Conservation (phyloP, 2,888 invertebrate genomes). For the Scaptomyza parva region DNA sequence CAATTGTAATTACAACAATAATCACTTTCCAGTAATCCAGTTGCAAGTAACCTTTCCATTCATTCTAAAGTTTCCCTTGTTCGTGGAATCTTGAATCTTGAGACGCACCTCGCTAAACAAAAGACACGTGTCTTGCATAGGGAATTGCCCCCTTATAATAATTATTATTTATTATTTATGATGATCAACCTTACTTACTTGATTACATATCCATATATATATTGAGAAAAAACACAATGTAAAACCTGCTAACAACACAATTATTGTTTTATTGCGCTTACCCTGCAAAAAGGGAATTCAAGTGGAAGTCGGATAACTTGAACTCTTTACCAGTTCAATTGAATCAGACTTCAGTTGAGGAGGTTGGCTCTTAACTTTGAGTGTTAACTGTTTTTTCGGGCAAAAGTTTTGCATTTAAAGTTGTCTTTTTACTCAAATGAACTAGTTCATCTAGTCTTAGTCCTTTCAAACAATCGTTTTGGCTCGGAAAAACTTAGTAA, state of each 20-base stretch:
- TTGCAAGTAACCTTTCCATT: neutral
- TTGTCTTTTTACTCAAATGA: too few species aligned
- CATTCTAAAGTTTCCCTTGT: constrained; percentile 1
- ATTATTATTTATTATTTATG: constrained; percentile 17
- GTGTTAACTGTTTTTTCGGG: too few species aligned
- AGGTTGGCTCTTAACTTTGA: too few species aligned
- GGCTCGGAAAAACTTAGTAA: too few species aligned
- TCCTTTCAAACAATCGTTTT: too few species aligned
- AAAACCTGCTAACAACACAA: constrained; percentile 1
- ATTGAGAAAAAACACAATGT: constrained; percentile 29
- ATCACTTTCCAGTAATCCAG: constrained; percentile 8
- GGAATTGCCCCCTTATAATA: constrained; percentile 36
- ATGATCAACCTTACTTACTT: constrained; percentile 10
- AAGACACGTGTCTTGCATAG: constrained; percentile 41
- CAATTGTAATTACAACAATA: constrained; percentile 8
- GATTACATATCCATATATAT: too few species aligned
- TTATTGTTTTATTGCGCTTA: neutral
- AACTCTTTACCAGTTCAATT: too few species aligned
- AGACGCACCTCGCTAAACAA: neutral
- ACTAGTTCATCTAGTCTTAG: too few species aligned
- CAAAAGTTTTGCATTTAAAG: too few species aligned
- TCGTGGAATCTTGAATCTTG: constrained; percentile 4
- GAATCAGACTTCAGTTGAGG: too few species aligned
- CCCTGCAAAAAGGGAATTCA: neutral
- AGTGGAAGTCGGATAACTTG: too few species aligned